Percentiles rank a stretch among this genome's conserved stretches.
Evolutionary conservation across 37 sponge, comb jelly and placozoan species (phyloP).

Genomic region (Amphimedon queenslandica): DNA sequence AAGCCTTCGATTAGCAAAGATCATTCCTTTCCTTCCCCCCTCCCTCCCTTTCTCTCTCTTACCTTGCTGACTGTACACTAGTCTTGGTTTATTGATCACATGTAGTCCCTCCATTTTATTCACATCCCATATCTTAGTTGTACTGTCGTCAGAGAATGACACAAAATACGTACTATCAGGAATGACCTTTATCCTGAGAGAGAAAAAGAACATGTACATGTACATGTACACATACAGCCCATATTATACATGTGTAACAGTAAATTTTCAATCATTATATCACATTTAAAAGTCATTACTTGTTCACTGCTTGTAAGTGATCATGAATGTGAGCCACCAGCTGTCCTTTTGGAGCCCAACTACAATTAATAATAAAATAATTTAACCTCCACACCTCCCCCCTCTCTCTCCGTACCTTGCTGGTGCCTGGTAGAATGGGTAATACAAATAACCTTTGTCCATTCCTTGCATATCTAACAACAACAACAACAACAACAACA

Average conservation of each 20-base stretch:
- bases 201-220: too few relatives aligned
- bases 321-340: conserved; percentile 87
- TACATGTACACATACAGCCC: too few relatives aligned
- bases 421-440: conserved; percentile 34
- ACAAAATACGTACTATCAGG: neutral
- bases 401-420: conserved; percentile 22
- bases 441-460: conserved; percentile 39
- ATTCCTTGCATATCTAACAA: conserved; percentile 47
- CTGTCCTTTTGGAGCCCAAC: conserved; percentile 82
- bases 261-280: too few relatives aligned
- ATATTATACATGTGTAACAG: too few relatives aligned
- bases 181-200: too few relatives aligned
- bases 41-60: neutral
- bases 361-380: neutral
- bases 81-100: too few relatives aligned
- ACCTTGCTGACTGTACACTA: too few relatives aligned
- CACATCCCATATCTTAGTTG: too few relatives aligned
- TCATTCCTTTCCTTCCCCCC: neutral
- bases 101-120: too few relatives aligned
- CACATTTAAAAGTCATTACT: too few relatives aligned
- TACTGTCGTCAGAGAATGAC: neutral
- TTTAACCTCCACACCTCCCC: neutral
- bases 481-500: neutral
- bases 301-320: conserved; percentile 84
- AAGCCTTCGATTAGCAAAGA: neutral